A percentile compares a stretch with the other conserved stretches of the same genome.
Evolutionary conservation across 2,888 invertebrate species (phyloP).

Genomic region (Agonopterix alstromeriana): DNA sequence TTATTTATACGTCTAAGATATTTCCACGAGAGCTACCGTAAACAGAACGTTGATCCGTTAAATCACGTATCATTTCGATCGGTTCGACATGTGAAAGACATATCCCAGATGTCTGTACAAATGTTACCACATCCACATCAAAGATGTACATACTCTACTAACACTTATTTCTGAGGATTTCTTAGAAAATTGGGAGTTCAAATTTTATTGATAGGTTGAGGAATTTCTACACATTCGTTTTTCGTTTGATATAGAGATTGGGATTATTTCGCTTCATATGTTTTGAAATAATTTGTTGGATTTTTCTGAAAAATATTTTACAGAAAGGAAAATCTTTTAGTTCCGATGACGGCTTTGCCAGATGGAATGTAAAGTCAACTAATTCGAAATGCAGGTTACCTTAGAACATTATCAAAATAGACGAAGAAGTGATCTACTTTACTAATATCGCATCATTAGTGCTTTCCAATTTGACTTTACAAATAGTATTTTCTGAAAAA

Average conservation of each 20-base stretch:
- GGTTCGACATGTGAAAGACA: slow-evolving; percentile 49
- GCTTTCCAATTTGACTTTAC: too few species aligned
- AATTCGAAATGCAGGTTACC: too few species aligned
- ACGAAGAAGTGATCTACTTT: too few species aligned
- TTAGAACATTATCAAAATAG: too few species aligned
- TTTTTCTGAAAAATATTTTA: too few species aligned
- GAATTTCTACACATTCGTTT: neutral
- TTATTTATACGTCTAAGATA: slow-evolving; percentile 24
- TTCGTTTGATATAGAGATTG: neutral
- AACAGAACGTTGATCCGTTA: slow-evolving; percentile 44
- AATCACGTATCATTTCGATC: slow-evolving; percentile 44
- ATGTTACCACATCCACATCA: slow-evolving; percentile 54
- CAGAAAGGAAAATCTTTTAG: too few species aligned
- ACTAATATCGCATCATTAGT: too few species aligned
- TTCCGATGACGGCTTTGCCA: too few species aligned
- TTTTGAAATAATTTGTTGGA: neutral
- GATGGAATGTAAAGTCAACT: too few species aligned
- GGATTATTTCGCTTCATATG: neutral
- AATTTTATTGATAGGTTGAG: slow-evolving; percentile 12
- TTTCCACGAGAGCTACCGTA: slow-evolving; percentile 27
- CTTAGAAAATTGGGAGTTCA: slow-evolving; percentile 21
- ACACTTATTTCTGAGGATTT: slow-evolving; percentile 28
- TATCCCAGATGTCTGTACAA: slow-evolving; percentile 47
- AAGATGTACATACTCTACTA: slow-evolving; percentile 27
- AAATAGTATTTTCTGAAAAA: too few species aligned